A percentile compares a stretch with the other conserved stretches of the same genome.
These are phyloP conservation scores for Odontamblyopus lacepedii DNA, from an alignment of 2,797 vertebrate genomes.

Conservation along the genomic window DNA sequence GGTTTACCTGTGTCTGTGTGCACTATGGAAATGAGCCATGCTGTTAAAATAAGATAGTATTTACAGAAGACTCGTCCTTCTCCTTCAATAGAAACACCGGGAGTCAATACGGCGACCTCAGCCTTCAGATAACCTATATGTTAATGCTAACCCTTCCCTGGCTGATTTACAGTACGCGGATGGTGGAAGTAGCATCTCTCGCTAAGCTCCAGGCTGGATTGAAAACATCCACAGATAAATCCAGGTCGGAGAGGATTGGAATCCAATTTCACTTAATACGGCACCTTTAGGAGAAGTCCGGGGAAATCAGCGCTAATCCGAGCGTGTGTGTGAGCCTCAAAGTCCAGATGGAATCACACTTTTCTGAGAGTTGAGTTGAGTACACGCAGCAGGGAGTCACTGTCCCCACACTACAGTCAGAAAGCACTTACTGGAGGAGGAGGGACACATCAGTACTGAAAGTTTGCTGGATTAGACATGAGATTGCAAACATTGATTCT, in stretches of 20 bases:
- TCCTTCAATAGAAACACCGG: not conserved
- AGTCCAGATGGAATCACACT: constrained; percentile 52
- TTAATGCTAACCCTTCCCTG: constrained; percentile 15
- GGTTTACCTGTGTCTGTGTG: not conserved
- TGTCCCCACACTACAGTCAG: not conserved
- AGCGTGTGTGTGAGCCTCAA: constrained; percentile 38
- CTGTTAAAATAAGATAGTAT: constrained; percentile 6
- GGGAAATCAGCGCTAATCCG: constrained; percentile 69
- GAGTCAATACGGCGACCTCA: constrained; percentile 7
- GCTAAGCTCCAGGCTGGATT: constrained; percentile 25
- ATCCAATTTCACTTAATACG: constrained; percentile 64
- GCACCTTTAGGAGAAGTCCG: constrained; percentile 55
- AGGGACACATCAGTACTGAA: no score
- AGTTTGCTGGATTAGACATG: no score
- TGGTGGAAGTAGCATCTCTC: constrained; percentile 17
- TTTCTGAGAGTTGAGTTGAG: constrained; percentile 38
- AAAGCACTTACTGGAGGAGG: not conserved
- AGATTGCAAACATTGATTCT: no score
- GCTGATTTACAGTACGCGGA: not conserved
- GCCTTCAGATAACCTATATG: not conserved
- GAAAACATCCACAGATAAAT: constrained; percentile 32
- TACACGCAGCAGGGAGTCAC: not conserved
- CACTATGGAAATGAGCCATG: not conserved
- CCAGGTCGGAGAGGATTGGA: constrained; percentile 49
- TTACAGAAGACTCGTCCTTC: not conserved